A percentile compares a stretch with the other conserved stretches of the same genome.
Conservation (phyloP, 2,113 vertebrate species). For the Formicarius rufipectus region DNA sequence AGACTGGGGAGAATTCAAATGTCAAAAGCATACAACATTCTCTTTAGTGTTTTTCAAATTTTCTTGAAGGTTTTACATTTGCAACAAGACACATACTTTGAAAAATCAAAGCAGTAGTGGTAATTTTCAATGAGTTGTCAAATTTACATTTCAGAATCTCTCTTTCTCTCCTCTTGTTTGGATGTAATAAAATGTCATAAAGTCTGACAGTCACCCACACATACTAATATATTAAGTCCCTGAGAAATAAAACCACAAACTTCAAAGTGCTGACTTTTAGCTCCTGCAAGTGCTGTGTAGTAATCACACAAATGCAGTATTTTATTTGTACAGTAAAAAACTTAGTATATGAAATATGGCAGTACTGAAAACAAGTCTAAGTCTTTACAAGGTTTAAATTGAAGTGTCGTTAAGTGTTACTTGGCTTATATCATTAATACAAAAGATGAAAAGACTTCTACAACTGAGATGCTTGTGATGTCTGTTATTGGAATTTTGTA, state of each 20-base stretch:
- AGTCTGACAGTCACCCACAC: background rate
- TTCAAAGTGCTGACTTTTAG: background rate
- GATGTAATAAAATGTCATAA: background rate
- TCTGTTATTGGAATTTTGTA: background rate
- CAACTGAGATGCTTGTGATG: background rate
- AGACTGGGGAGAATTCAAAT: background rate
- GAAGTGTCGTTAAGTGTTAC: background rate
- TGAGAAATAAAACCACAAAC: background rate
- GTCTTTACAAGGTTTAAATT: background rate
- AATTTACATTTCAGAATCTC: constrained; percentile 36
- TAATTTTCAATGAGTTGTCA: background rate
- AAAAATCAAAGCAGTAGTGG: constrained; percentile 29
- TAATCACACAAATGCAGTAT: background rate
- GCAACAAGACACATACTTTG: background rate
- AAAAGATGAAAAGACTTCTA: background rate
- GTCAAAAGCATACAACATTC: background rate
- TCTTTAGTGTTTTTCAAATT: background rate
- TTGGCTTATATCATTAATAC: background rate
- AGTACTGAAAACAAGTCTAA: background rate
- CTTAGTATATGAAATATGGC: background rate
- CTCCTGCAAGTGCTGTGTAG: background rate
- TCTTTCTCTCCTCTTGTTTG: background rate
- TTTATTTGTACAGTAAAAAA: background rate
- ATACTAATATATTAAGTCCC: background rate
- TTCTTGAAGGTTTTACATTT: constrained; percentile 35